A percentile compares a stretch with the other conserved stretches of the same genome.
Evolutionary conservation across 2,888 invertebrate species (phyloP).

Genomic region (Diplolepis rosae): DNA sequence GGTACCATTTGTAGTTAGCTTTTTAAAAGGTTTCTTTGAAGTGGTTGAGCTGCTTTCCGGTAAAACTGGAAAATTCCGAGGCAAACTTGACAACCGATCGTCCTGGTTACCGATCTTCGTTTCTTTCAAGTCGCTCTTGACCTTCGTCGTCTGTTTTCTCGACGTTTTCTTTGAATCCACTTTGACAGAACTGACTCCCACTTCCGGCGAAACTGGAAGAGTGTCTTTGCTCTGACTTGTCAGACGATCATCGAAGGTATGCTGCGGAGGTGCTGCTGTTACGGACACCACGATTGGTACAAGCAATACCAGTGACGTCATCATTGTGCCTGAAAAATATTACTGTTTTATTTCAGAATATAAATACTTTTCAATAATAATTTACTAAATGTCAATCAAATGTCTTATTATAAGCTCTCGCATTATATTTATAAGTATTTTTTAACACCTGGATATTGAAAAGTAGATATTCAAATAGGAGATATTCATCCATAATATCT

Average conservation of each 20-base stretch:
- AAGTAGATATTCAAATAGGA: too few relatives aligned
- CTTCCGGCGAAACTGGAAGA: background rate
- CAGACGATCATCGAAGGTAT: background rate
- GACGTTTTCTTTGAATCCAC: conserved; percentile 11
- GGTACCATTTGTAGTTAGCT: background rate
- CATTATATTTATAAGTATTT: too few relatives aligned
- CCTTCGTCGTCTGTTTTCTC: background rate
- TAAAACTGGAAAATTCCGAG: background rate
- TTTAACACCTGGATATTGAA: too few relatives aligned
- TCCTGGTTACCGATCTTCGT: conserved; percentile 4
- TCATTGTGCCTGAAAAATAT: conserved; percentile 15
- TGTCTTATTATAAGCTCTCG: too few relatives aligned
- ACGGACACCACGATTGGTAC: conserved; percentile 21
- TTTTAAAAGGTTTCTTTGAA: background rate
- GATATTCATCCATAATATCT: too few relatives aligned
- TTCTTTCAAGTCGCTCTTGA: background rate
- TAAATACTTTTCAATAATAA: too few relatives aligned
- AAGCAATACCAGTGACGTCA: conserved; percentile 16
- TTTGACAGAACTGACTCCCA: conserved; percentile 9
- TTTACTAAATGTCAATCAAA: too few relatives aligned
- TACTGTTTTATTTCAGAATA: too few relatives aligned
- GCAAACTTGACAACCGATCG: background rate
- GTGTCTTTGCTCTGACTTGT: conserved; percentile 7
- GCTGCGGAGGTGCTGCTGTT: conserved; percentile 1
- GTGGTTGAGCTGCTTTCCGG: background rate